Conservation (phyloP, 2,797 vertebrate genomes). For the Anableps anableps region DNA sequence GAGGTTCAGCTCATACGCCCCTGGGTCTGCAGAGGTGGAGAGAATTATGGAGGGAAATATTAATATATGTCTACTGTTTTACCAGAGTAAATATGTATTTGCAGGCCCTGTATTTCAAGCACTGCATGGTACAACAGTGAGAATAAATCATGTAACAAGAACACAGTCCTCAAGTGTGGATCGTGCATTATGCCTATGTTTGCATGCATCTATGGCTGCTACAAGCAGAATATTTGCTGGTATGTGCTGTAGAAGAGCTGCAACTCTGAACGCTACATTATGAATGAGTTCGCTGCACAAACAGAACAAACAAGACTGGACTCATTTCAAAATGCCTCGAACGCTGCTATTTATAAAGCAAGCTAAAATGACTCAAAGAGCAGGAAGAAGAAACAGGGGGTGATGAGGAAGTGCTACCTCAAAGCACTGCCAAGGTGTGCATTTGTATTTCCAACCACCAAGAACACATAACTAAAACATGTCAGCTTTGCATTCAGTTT, state of each 20-base stretch:
- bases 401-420: constrained; percentile 6
- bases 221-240: background rate
- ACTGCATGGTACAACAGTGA: background rate
- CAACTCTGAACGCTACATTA: constrained; percentile 56
- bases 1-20: constrained; percentile 17
- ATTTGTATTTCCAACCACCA: background rate
- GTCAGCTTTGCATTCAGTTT: background rate
- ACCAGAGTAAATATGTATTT: constrained; percentile 18
- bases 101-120: background rate
- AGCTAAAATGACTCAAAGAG: constrained; percentile 55
- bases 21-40: background rate
- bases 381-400: background rate
- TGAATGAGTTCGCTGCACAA: constrained; percentile 61
- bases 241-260: constrained; percentile 7
- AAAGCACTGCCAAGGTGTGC: background rate
- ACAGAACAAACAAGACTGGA: constrained; percentile 60
- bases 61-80: background rate
- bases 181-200: constrained; percentile 3
- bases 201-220: constrained; percentile 4
- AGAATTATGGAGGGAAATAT: constrained; percentile 21
- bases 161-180: constrained; percentile 1
- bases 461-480: background rate
- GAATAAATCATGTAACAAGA: constrained; percentile 34
- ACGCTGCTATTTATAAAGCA: constrained; percentile 68
- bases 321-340: constrained; percentile 67